Evolutionary conservation across 2,113 vertebrate species (phyloP).

Genomic region (Zingel zingel): DNA sequence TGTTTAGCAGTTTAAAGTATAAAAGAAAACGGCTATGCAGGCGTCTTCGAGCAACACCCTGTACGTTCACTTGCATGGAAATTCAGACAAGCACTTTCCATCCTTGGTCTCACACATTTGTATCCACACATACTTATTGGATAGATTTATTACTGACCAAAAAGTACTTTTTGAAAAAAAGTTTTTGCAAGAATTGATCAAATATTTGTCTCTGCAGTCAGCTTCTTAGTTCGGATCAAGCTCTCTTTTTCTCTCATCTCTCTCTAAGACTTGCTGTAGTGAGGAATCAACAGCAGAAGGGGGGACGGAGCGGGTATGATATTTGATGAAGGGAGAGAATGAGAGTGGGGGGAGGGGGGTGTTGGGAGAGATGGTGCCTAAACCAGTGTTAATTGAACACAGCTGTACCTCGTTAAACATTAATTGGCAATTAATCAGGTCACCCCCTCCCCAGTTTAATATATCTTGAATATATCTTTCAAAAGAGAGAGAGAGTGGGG

Average conservation of each 20-base stretch:
- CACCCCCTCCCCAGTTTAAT: conserved; percentile 45
- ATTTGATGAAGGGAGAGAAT: conserved; percentile 32
- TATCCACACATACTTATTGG: not conserved
- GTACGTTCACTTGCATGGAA: not conserved
- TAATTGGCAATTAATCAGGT: conserved; percentile 87
- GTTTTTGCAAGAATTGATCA: not conserved
- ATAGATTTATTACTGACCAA: not conserved
- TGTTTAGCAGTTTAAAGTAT: not conserved
- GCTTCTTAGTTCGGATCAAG: not conserved
- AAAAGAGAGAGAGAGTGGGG: conserved; percentile 20
- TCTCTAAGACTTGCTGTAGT: conserved; percentile 9
- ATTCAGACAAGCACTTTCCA: not conserved
- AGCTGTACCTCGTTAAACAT: conserved; percentile 85
- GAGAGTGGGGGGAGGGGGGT: not conserved
- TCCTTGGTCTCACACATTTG: not conserved
- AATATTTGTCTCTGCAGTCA: not conserved
- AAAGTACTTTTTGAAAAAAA: not conserved
- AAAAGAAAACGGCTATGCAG: not conserved
- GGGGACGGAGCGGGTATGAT: conserved; percentile 6
- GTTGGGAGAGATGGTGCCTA: conserved; percentile 46
- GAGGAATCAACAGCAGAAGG: conserved; percentile 28
- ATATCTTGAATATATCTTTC: conserved; percentile 70
- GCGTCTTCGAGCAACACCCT: not conserved
- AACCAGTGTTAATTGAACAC: conserved; percentile 84
- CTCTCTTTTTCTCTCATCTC: not conserved